Percentiles rank a stretch among this genome's conserved stretches.
phyloP scores from a whole-genome alignment of 2,113 vertebrate genomes.

The Tachycineta bicolor region DNA sequence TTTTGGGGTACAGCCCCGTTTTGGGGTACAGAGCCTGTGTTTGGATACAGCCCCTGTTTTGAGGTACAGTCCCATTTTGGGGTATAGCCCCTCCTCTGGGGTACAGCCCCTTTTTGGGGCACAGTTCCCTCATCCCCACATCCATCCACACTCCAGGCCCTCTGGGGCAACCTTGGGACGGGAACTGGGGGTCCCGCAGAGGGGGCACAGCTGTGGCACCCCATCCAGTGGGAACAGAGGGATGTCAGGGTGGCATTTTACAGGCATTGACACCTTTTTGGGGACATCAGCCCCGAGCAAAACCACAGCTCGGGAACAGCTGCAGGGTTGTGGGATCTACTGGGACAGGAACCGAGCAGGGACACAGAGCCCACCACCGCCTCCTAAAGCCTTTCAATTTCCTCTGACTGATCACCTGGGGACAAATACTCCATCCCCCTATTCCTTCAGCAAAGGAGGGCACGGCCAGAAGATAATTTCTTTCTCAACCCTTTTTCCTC shows the following conservation, averaged over 20 bases:
- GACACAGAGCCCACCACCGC: neutral
- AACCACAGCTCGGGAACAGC: neutral
- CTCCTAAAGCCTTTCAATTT: neutral
- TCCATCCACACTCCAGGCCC: neutral
- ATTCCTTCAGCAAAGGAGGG: accelerated
- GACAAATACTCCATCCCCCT: neutral
- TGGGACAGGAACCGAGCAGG: neutral
- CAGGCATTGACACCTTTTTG: neutral
- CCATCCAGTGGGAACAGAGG: accelerated
- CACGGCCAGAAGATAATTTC: accelerated
- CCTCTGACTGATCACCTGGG: neutral
- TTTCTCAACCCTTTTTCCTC: neutral
- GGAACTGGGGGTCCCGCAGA: accelerated
- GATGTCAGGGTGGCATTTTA: accelerated
- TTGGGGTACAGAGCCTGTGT: neutral
- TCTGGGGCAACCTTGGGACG: accelerated
- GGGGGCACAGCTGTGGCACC: neutral
- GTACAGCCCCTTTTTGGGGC: neutral
- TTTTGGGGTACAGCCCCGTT: neutral
- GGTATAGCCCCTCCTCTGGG: no score
- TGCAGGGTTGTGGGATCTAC: neutral
- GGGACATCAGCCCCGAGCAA: accelerated
- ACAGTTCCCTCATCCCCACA: neutral
- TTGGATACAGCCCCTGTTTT: neutral
- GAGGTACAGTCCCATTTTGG: neutral